These are phyloP conservation scores for Saccopteryx leptura DNA, from an alignment of 2,113 vertebrate species.

Conservation along the genomic window DNA sequence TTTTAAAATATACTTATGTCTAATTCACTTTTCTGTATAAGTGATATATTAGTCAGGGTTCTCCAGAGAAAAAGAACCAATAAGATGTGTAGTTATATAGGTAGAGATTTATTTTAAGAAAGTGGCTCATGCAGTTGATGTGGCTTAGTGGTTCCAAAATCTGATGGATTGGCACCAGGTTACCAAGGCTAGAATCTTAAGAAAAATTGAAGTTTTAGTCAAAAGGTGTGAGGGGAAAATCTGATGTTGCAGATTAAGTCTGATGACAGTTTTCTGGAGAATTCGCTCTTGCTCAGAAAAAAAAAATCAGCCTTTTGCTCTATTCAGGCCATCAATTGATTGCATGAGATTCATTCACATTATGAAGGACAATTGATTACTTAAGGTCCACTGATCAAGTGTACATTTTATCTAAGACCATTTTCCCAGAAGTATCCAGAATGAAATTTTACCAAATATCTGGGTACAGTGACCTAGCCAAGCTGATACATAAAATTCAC, in stretches of 20 bases:
- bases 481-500: background rate
- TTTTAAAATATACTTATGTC: background rate
- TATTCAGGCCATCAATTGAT: too few relatives aligned
- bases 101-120: conserved; percentile 18
- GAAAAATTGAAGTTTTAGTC: background rate
- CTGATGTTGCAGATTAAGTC: too few relatives aligned
- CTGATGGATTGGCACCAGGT: background rate
- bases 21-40: conserved; percentile 37
- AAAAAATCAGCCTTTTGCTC: too few relatives aligned
- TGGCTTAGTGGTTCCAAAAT: background rate
- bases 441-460: background rate
- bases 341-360: too few relatives aligned
- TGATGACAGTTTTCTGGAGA: too few relatives aligned
- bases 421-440: background rate
- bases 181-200: background rate
- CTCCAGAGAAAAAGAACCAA: background rate
- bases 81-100: background rate
- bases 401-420: background rate
- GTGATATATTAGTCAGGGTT: too few relatives aligned
- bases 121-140: background rate
- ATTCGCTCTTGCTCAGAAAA: too few relatives aligned
- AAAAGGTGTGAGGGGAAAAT: background rate
- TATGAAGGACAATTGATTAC: background rate
- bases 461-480: background rate
- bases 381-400: background rate